A percentile compares a stretch with the other conserved stretches of the same genome.
phyloP scores from a whole-genome alignment of 2,113 vertebrate genomes.

The Lanius collurio region DNA sequence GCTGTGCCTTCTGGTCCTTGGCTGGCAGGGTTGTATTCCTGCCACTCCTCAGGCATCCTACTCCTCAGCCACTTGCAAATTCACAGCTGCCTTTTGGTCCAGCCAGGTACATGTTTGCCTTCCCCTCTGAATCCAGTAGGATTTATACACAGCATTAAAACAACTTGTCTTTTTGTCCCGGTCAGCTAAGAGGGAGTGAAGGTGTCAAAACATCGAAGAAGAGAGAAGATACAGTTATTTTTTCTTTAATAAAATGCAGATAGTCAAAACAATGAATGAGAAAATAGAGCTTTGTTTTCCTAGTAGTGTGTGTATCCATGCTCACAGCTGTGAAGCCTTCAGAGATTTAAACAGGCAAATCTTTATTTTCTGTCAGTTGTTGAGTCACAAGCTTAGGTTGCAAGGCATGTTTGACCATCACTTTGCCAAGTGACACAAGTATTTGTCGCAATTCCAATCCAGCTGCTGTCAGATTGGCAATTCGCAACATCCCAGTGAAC shows the following conservation, averaged over 20 bases:
- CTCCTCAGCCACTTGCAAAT: background rate
- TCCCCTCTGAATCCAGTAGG: background rate
- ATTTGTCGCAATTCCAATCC: background rate
- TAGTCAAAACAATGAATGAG: background rate
- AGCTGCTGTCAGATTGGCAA: constrained; percentile 10
- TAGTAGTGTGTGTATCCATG: background rate
- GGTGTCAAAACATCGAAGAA: background rate
- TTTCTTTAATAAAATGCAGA: background rate
- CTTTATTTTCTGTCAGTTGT: constrained; percentile 48
- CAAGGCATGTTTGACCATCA: background rate
- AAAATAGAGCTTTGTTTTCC: constrained; percentile 11
- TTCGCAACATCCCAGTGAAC: background rate
- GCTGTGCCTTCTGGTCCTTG: constrained; percentile 12
- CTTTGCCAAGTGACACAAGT: constrained; percentile 44
- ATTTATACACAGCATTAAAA: background rate
- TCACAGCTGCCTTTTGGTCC: background rate
- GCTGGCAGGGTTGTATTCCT: background rate
- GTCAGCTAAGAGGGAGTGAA: background rate
- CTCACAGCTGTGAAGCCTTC: constrained; percentile 43
- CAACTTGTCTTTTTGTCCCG: background rate
- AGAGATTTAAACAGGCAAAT: constrained; percentile 35
- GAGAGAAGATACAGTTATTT: background rate
- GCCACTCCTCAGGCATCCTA: background rate
- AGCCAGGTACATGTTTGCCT: background rate
- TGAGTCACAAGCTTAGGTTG: constrained; percentile 38